These are phyloP conservation scores for Muntiacus muntjak DNA, from an alignment of 2,113 vertebrate species.

Conservation along the genomic window DNA sequence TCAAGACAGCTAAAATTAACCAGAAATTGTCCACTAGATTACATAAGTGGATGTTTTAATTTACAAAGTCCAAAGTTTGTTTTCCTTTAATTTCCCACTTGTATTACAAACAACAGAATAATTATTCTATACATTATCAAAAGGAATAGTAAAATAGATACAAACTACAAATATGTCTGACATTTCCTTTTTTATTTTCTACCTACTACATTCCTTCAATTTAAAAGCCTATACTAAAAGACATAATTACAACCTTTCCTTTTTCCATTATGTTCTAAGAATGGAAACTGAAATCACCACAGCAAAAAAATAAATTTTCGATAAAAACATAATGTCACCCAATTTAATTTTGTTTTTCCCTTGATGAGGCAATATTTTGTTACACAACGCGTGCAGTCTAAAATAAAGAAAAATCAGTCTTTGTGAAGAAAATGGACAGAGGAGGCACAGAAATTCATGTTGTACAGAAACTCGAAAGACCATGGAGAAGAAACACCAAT, in stretches of 20 bases:
- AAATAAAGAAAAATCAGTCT: conserved; percentile 31
- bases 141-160: background rate
- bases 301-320: conserved; percentile 21
- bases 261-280: conserved; percentile 5
- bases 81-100: background rate
- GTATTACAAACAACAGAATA: background rate
- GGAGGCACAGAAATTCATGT: background rate
- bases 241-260: conserved; percentile 33
- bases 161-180: background rate
- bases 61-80: background rate
- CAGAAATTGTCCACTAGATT: background rate
- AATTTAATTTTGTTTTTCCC: conserved; percentile 20
- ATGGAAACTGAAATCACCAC: background rate
- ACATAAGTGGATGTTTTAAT: background rate
- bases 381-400: background rate
- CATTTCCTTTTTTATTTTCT: background rate
- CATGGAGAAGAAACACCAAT: background rate
- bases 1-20: background rate
- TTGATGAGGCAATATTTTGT: conserved; percentile 11
- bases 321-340: background rate
- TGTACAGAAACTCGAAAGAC: background rate
- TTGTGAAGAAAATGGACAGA: conserved; percentile 27
- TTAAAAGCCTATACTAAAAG: conserved; percentile 37
- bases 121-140: background rate
- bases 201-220: background rate